These are phyloP conservation scores for Lepidocyrtoides sp. DNA, from an alignment of 2,888 invertebrate species.

Conservation along the genomic window DNA sequence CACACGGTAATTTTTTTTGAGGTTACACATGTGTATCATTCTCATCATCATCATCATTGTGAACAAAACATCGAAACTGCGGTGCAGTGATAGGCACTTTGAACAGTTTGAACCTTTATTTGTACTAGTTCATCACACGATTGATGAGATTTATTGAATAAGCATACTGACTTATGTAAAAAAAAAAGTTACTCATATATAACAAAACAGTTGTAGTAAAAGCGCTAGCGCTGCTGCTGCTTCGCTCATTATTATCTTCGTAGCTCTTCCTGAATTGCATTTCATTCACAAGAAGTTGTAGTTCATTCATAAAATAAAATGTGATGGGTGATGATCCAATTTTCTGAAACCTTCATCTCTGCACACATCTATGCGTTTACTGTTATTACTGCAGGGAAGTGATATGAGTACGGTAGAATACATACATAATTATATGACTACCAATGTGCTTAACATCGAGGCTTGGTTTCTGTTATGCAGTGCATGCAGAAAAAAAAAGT, in stretches of 20 bases:
- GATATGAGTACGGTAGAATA: too few relatives aligned
- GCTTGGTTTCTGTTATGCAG: not conserved
- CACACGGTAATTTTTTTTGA: slow-evolving; percentile 29
- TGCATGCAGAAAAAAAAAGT: not conserved
- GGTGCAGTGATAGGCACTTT: slow-evolving; percentile 34
- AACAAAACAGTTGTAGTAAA: not conserved
- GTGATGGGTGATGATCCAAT: slow-evolving; percentile 53
- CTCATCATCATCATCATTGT: not conserved
- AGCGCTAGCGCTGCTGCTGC: not conserved
- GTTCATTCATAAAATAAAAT: slow-evolving; percentile 68
- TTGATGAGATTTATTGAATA: not conserved
- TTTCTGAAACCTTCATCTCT: slow-evolving; percentile 6
- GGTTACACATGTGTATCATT: slow-evolving; percentile 43
- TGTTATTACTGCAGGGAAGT: not conserved
- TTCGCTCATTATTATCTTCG: not conserved
- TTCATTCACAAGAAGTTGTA: slow-evolving; percentile 46
- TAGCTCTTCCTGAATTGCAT: slow-evolving; percentile 31
- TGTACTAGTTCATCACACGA: not conserved
- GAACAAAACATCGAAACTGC: not conserved
- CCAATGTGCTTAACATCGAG: not conserved
- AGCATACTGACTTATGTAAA: not conserved
- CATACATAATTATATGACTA: not conserved
- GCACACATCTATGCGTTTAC: not conserved
- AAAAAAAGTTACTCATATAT: not conserved
- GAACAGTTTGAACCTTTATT: slow-evolving; percentile 25